Evolutionary conservation across 2,888 invertebrate species (phyloP).

Genomic region (Unio pictorum): DNA sequence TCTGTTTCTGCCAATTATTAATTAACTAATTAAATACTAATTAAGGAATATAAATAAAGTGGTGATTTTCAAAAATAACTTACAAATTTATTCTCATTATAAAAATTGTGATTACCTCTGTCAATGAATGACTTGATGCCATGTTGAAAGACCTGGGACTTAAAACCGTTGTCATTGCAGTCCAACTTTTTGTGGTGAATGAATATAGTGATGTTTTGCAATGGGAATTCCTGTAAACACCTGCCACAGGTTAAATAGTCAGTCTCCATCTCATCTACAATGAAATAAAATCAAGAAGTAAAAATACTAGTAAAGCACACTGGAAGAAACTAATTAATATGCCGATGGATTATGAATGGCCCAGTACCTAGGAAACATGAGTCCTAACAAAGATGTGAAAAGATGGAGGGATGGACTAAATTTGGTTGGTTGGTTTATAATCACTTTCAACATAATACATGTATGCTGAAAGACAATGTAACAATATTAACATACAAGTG

Average conservation of each 20-base stretch:
- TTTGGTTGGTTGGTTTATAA: too few relatives aligned
- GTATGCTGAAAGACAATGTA: too few relatives aligned
- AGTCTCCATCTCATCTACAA: conserved; percentile 8
- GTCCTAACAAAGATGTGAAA: neutral
- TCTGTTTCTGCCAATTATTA: neutral
- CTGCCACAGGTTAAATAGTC: conserved; percentile 61
- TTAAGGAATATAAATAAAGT: neutral
- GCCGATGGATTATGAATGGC: too few relatives aligned
- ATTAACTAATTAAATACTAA: neutral
- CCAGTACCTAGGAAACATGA: neutral
- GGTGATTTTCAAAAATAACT: too few relatives aligned
- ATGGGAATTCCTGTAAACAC: conserved; percentile 64
- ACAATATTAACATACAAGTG: too few relatives aligned
- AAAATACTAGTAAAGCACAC: neutral
- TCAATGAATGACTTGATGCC: too few relatives aligned
- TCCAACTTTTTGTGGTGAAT: conserved; percentile 68
- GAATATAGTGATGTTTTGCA: conserved; percentile 64
- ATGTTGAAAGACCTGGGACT: too few relatives aligned
- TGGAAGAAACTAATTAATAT: too few relatives aligned
- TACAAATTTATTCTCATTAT: too few relatives aligned
- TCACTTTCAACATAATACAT: too few relatives aligned
- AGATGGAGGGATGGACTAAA: too few relatives aligned
- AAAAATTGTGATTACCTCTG: too few relatives aligned
- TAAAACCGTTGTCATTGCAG: conserved; percentile 37
- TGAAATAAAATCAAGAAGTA: neutral